A percentile compares a stretch with the other conserved stretches of the same genome.
These are phyloP conservation scores for Drosophila pseudotakahashii DNA, from an alignment of 2,888 invertebrate genomes.

Conservation along the genomic window DNA sequence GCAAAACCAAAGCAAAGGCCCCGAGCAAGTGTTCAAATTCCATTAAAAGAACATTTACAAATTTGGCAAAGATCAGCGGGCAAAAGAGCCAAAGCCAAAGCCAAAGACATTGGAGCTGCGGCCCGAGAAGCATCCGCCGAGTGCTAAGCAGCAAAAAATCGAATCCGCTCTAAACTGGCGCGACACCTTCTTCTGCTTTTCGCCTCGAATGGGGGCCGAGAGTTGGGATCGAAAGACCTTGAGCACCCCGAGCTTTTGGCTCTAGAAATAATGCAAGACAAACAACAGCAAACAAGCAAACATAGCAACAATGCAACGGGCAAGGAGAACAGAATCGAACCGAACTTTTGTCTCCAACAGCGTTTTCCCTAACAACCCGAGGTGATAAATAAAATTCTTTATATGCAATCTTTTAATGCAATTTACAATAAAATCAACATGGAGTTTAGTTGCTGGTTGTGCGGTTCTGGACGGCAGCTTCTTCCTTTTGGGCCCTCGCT, in stretches of 20 bases:
- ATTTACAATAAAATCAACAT: constrained; percentile 82
- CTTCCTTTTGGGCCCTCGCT: constrained; percentile 52
- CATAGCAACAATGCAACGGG: constrained; percentile 43
- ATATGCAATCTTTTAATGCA: constrained; percentile 82
- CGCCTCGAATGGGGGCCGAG: constrained; percentile 18
- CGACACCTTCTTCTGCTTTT: constrained; percentile 13
- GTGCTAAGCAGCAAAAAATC: constrained; percentile 24
- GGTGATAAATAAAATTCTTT: constrained; percentile 83
- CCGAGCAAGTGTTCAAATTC: constrained; percentile 73
- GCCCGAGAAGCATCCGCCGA: constrained; percentile 6
- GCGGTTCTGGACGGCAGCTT: constrained; percentile 42
- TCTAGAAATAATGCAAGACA: constrained; percentile 48
- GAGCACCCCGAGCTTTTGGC: constrained; percentile 52
- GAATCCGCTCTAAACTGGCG: constrained; percentile 19
- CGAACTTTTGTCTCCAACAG: constrained; percentile 80
- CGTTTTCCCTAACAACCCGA: constrained; percentile 79
- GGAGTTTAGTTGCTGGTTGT: constrained; percentile 71
- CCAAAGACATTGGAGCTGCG: background rate
- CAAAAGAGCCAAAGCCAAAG: constrained; percentile 10
- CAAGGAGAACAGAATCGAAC: constrained; percentile 12
- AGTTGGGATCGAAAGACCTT: constrained; percentile 62
- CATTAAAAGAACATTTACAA: constrained; percentile 79
- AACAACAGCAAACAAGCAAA: constrained; percentile 32
- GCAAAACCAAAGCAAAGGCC: constrained; percentile 6
- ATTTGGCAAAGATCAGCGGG: constrained; percentile 74